These are phyloP conservation scores for Amazona guildingii DNA, from an alignment of 2,113 vertebrate genomes.

Conservation along the genomic window DNA sequence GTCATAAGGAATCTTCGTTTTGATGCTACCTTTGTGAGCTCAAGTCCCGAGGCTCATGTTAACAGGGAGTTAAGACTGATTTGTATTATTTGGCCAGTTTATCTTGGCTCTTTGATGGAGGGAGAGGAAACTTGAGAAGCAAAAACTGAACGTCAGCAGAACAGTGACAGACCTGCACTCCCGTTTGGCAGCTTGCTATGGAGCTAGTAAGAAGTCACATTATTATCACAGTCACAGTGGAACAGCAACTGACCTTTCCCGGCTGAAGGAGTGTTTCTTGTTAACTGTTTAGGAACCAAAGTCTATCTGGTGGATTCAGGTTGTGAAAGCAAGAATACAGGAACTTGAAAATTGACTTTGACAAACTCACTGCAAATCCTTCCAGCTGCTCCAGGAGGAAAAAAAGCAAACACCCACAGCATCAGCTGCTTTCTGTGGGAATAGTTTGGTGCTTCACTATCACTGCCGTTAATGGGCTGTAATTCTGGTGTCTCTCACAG, in stretches of 20 bases:
- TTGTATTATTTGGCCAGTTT: background rate
- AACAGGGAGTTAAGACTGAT: slow-evolving; percentile 20
- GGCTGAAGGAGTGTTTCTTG: background rate
- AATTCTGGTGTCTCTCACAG: background rate
- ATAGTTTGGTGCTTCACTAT: background rate
- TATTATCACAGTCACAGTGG: background rate
- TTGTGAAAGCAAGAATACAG: background rate
- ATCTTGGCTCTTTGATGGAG: slow-evolving; percentile 9
- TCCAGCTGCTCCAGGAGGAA: background rate
- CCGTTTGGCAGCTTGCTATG: slow-evolving; percentile 32
- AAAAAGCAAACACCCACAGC: background rate
- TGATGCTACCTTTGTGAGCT: background rate
- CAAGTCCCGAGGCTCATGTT: background rate
- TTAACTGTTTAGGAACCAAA: slow-evolving; percentile 29
- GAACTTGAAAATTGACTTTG: background rate
- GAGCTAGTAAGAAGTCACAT: slow-evolving; percentile 38
- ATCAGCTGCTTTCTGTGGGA: background rate
- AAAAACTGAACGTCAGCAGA: slow-evolving; percentile 59
- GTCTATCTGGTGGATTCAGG: background rate
- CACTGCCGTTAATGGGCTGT: background rate
- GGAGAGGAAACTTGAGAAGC: slow-evolving; percentile 28
- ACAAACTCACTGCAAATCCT: background rate
- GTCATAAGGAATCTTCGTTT: background rate
- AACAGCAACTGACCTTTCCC: slow-evolving; percentile 37
- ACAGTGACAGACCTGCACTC: slow-evolving; percentile 32